A percentile compares a stretch with the other conserved stretches of the same genome.
phyloP scores from a whole-genome alignment of 2,797 vertebrate species.

The Mionectes olivaceus region DNA sequence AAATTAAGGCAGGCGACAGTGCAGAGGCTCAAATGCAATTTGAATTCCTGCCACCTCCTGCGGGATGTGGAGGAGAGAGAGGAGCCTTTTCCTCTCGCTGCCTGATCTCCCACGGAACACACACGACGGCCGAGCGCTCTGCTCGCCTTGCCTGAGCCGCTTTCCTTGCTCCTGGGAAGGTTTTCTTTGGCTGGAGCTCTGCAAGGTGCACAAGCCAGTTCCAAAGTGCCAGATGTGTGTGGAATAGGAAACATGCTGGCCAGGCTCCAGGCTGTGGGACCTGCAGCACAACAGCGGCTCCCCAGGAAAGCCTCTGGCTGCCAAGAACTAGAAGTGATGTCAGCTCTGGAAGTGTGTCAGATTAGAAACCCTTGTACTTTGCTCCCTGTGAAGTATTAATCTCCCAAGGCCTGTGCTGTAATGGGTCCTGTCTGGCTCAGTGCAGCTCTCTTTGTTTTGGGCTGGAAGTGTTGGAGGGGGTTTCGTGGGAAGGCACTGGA shows the following conservation, averaged over 20 bases:
- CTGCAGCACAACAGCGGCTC: conserved; percentile 43
- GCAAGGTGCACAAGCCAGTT: conserved; percentile 61
- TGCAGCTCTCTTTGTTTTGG: conserved; percentile 25
- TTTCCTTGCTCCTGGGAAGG: conserved; percentile 27
- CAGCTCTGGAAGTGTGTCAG: conserved; percentile 69
- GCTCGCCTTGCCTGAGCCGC: not conserved
- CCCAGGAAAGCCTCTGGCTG: conserved; percentile 47
- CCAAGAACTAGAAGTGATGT: conserved; percentile 66
- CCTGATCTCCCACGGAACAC: not conserved
- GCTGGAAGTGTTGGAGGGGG: not conserved
- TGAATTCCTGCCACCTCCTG: conserved; percentile 46
- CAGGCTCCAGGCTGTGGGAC: conserved; percentile 46
- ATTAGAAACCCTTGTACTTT: conserved; percentile 60
- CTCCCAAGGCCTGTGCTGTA: conserved; percentile 53
- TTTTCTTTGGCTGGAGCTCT: conserved; percentile 60
- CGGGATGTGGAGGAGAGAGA: not conserved
- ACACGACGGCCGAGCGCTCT: rapidly evolving
- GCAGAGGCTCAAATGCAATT: not conserved
- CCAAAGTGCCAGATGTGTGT: conserved; percentile 60
- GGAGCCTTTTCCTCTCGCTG: not conserved
- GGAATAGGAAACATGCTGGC: conserved; percentile 57
- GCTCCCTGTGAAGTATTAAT: conserved; percentile 65
- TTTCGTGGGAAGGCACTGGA: not conserved
- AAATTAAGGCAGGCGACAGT: conserved; percentile 51
- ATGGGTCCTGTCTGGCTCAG: not conserved